Conservation (phyloP, 1,140 invertebrate genomes). For the Daktulosphaira vitifoliae region DNA sequence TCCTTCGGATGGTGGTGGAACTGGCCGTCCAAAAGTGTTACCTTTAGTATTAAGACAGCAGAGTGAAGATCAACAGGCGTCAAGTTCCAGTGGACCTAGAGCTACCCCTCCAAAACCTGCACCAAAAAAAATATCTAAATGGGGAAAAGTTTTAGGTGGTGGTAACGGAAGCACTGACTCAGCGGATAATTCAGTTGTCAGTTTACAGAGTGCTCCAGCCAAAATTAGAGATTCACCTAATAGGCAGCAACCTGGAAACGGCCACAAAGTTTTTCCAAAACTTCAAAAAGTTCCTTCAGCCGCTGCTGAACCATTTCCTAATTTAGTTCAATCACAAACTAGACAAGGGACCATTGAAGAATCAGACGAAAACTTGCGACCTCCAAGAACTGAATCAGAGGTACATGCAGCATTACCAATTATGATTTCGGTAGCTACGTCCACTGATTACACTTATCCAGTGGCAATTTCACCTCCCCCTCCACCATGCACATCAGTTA, state of each 20-base stretch:
- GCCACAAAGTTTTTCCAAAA: conserved; percentile 66
- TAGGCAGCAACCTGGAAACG: conserved; percentile 46
- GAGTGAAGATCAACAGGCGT: conserved; percentile 17
- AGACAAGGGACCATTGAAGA: conserved; percentile 78
- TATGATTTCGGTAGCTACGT: conserved; percentile 41
- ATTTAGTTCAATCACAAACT: conserved; percentile 41
- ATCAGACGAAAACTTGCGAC: conserved; percentile 52
- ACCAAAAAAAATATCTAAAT: conserved; percentile 53
- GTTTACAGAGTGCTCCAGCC: conserved; percentile 44
- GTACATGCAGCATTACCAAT: conserved; percentile 42
- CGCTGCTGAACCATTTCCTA: conserved; percentile 36
- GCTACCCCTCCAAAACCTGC: conserved; percentile 43
- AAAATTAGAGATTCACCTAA: conserved; percentile 45
- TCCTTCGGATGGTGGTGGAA: conserved; percentile 37
- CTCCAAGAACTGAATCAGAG: conserved; percentile 36
- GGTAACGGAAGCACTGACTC: conserved; percentile 52
- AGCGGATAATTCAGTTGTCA: conserved; percentile 48
- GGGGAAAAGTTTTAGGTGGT: conserved; percentile 69
- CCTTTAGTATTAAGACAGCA: conserved; percentile 2
- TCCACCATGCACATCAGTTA: conserved; percentile 39
- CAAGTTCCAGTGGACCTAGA: conserved; percentile 39
- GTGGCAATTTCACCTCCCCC: conserved; percentile 42
- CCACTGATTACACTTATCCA: conserved; percentile 41
- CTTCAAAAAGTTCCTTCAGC: conserved; percentile 48
- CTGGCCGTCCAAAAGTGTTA: conserved; percentile 30